Conservation (phyloP, 2,113 vertebrate species). For the Bucco capensis region DNA sequence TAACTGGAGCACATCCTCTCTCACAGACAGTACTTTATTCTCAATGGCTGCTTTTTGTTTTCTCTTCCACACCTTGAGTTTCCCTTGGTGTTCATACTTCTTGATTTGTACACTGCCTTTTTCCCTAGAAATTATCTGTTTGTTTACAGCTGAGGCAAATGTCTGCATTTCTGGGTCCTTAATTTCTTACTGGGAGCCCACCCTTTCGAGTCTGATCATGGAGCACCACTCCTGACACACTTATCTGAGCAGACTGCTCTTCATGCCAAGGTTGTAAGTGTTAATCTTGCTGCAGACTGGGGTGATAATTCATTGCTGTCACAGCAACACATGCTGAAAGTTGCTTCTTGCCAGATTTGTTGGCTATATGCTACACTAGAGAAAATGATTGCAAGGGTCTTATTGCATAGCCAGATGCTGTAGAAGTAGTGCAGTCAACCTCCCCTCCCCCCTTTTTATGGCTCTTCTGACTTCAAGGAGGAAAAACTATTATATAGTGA, state of each 20-base stretch:
- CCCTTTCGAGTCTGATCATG: constrained; percentile 13
- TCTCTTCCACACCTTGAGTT: neutral
- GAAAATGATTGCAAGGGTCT: constrained; percentile 61
- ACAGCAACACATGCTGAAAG: constrained; percentile 64
- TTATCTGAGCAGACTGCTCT: constrained; percentile 28
- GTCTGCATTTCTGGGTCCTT: constrained; percentile 12
- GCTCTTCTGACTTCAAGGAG: constrained; percentile 20
- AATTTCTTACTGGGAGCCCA: neutral
- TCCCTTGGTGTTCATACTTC: neutral
- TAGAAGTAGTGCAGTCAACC: constrained; percentile 17
- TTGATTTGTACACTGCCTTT: neutral
- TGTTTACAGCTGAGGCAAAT: constrained; percentile 32
- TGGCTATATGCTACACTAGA: constrained; percentile 55
- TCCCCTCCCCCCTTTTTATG: constrained; percentile 41
- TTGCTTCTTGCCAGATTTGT: constrained; percentile 58
- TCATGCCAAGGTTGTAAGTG: constrained; percentile 55
- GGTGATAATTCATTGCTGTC: constrained; percentile 68
- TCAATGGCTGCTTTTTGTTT: neutral
- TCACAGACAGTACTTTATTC: neutral
- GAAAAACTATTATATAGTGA: neutral
- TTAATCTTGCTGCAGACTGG: constrained; percentile 60
- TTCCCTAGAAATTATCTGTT: neutral
- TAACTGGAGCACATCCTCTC: neutral
- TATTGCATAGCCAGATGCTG: constrained; percentile 61
- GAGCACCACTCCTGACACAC: neutral